phyloP scores from a whole-genome alignment of 2,888 invertebrate genomes.

The Branchipolynoe longqiensis region DNA sequence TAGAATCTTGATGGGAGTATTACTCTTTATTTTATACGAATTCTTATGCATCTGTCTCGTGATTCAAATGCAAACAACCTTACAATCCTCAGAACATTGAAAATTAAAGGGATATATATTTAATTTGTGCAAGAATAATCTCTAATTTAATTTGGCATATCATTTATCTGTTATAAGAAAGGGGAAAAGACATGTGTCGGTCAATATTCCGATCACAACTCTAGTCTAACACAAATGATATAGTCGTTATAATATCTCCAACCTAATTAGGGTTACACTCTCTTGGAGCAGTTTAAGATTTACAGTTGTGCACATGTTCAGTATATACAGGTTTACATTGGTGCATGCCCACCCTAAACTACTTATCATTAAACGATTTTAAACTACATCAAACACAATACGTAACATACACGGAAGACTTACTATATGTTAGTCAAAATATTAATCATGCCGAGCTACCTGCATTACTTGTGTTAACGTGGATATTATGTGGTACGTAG shows the following conservation, averaged over 20 bases:
- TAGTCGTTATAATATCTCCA: slow-evolving; percentile 7
- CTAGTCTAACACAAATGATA: slow-evolving; percentile 42
- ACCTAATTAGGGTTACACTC: neutral
- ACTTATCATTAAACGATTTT: slow-evolving; percentile 11
- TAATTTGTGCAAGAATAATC: neutral
- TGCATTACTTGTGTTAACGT: neutral
- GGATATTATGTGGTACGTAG: neutral
- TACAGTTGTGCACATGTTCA: slow-evolving; percentile 24
- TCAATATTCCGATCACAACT: neutral
- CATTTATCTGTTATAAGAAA: neutral
- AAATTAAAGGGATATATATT: neutral
- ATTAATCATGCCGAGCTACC: slow-evolving; percentile 15
- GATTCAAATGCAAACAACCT: too few species aligned
- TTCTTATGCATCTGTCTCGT: too few species aligned
- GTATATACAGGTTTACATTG: slow-evolving; percentile 34
- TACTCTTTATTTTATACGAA: too few species aligned
- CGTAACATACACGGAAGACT: slow-evolving; percentile 36
- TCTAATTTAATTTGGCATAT: neutral
- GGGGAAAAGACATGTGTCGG: neutral
- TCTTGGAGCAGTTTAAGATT: neutral
- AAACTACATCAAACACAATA: slow-evolving; percentile 36
- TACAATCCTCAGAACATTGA: neutral
- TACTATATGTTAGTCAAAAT: slow-evolving; percentile 34
- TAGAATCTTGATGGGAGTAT: too few species aligned
- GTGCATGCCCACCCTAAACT: neutral